Percentiles rank a stretch among this genome's conserved stretches.
These are phyloP conservation scores for Betta splendens DNA, from an alignment of 2,797 vertebrate species.

Conservation along the genomic window DNA sequence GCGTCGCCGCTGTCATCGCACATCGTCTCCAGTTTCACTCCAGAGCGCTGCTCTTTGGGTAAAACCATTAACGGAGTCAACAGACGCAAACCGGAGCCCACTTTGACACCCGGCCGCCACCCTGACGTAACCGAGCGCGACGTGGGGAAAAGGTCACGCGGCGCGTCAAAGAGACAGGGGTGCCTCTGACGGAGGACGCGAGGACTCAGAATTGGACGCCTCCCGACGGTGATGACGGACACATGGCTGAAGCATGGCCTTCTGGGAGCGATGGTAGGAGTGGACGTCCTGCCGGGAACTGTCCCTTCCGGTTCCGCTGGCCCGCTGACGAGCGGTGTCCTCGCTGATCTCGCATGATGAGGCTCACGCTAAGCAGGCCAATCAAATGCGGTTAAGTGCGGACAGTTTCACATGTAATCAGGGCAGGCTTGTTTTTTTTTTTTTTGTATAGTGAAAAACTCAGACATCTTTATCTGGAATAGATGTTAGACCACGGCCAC, in stretches of 20 bases:
- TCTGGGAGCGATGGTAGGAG: slow-evolving; percentile 81
- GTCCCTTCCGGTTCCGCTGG: slow-evolving; percentile 79
- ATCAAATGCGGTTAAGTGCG: slow-evolving; percentile 66
- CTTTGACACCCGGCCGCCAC: slow-evolving; percentile 75
- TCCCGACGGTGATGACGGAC: slow-evolving; percentile 81
- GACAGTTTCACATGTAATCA: slow-evolving; percentile 54
- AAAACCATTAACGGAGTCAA: slow-evolving; percentile 75
- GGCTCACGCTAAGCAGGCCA: slow-evolving; percentile 73
- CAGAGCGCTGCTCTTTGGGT: slow-evolving; percentile 78
- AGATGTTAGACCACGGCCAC: no score
- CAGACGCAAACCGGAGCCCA: slow-evolving; percentile 73
- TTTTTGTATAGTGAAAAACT: no score
- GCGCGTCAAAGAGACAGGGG: slow-evolving; percentile 81
- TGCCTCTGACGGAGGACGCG: slow-evolving; percentile 71
- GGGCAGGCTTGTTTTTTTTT: slow-evolving; percentile 15
- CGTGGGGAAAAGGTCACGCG: slow-evolving; percentile 85
- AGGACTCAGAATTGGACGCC: slow-evolving; percentile 77
- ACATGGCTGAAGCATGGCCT: slow-evolving; percentile 82
- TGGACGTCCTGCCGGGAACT: slow-evolving; percentile 78
- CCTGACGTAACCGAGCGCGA: slow-evolving; percentile 80
- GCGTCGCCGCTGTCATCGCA: slow-evolving; percentile 67
- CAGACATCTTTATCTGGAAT: no score
- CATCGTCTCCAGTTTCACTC: slow-evolving; percentile 74
- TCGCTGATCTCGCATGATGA: slow-evolving; percentile 68
- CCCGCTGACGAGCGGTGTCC: slow-evolving; percentile 72